Evolutionary conservation across 2,113 vertebrate genomes (phyloP), one percentile per base, ranked within the genome.

Genomic region (Hemiscyllium ocellatum): DNA sequence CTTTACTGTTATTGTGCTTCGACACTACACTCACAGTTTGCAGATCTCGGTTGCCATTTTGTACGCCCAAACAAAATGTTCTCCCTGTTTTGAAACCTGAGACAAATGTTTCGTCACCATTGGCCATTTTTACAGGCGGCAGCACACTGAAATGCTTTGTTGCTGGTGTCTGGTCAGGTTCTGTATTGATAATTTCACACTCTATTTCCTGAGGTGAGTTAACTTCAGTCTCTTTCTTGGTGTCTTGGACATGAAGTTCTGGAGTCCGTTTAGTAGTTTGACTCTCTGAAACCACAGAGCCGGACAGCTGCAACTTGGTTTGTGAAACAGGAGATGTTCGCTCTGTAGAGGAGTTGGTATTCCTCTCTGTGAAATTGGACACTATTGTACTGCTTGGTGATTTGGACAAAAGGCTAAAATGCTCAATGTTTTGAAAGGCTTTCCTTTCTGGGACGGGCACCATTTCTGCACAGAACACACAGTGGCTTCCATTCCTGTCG

Each of bases 111-210:
- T 94, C 95, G 96, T 68, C 93, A 33, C 56, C 52, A 26, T 66
- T 96, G 26, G 95, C 89, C 52, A 96, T 72, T 96, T 96, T 96
- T n/a, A 98, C 97, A 0, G 97, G 97, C 20, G 97, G 98, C 78
- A 98, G 96, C 96, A 97, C 97, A 42, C 96, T 96, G 24, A 97
- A 96, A 95, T 95, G 96, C 89, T 96, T 96, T 22, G 96, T 96
- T 1, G 91, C 47, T n/a, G 95, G 42, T 3, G 83, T 95, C 94
- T 96, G 96, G 66, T 90, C 8, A 33, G 96, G 83, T 20, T 33
- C 56, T 61, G 56, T 66, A 20, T 94, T 24, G 50, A 90, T 78
- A 70, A 83, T 37, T 24, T 96, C 96, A 69, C 29, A 96, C 20
- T 95, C 0, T 0, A 37, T 61, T 33, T 97, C 96, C 47, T 13